These are phyloP conservation scores for Cotesia vestalis DNA, from an alignment of 1,140 invertebrate species.

Conservation along the genomic window DNA sequence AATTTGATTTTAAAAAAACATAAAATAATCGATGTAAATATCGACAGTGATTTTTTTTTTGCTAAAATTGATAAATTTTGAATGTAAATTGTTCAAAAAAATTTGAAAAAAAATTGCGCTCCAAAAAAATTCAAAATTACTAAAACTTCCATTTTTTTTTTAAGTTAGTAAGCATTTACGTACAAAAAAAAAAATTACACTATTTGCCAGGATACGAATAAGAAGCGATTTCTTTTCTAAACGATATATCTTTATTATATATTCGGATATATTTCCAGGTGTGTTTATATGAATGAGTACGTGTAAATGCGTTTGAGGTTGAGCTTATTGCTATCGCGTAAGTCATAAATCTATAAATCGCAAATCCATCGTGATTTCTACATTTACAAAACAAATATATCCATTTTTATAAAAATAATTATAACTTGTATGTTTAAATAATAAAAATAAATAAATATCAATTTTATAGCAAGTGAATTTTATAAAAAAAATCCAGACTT, in stretches of 20 bases:
- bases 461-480: no score
- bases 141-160: no score
- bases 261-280: constrained; percentile 6
- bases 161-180: no score
- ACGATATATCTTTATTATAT: background rate
- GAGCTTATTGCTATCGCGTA: constrained; percentile 9
- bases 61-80: background rate
- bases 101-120: background rate
- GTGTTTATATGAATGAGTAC: background rate
- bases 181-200: no score
- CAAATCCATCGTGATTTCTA: constrained; percentile 50
- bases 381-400: background rate
- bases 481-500: no score
- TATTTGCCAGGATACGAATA: no score
- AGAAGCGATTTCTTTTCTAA: no score
- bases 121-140: background rate
- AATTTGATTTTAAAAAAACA: no score
- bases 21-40: no score
- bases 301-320: background rate
- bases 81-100: background rate
- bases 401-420: background rate
- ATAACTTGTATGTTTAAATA: no score
- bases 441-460: no score
- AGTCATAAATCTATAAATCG: constrained; percentile 52
- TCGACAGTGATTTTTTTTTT: background rate